phyloP scores from a whole-genome alignment of 2,797 vertebrate species.

The Typhlichthys eigenmanni region DNA sequence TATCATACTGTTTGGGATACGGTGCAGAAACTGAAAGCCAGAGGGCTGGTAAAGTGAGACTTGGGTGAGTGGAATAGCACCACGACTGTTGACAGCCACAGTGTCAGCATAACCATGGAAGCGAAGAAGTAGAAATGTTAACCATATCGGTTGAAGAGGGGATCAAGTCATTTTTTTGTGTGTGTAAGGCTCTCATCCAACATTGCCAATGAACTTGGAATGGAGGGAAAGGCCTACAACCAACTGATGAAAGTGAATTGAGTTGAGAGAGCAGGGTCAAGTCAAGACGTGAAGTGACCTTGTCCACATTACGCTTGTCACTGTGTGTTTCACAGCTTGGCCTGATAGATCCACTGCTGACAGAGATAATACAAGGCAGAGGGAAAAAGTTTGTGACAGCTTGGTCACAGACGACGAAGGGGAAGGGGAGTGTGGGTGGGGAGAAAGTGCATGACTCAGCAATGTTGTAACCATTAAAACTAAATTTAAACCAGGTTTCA shows the following conservation, averaged over 20 bases:
- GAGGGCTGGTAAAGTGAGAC: too few relatives aligned
- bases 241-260: conserved; percentile 26
- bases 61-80: too few relatives aligned
- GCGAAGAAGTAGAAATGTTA: too few relatives aligned
- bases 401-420: not conserved
- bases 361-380: conserved; percentile 69
- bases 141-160: not conserved
- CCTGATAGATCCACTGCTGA: conserved; percentile 60
- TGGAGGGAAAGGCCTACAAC: conserved; percentile 8
- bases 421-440: conserved; percentile 5
- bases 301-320: conserved; percentile 68
- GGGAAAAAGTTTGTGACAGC: conserved; percentile 74
- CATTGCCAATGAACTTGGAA: conserved; percentile 6
- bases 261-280: conserved; percentile 36
- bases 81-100: too few relatives aligned
- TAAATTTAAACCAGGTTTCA: conserved; percentile 77
- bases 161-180: conserved; percentile 13
- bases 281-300: conserved; percentile 67
- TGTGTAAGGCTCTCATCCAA: conserved; percentile 30
- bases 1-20: too few relatives aligned
- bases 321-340: conserved; percentile 69
- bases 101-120: too few relatives aligned
- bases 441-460: conserved; percentile 75
- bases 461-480: conserved; percentile 75
- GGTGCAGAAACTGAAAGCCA: too few relatives aligned